Percentiles rank a stretch among this genome's conserved stretches.
Conservation (phyloP, 2,888 invertebrate genomes). For the Coelinius sp. region DNA sequence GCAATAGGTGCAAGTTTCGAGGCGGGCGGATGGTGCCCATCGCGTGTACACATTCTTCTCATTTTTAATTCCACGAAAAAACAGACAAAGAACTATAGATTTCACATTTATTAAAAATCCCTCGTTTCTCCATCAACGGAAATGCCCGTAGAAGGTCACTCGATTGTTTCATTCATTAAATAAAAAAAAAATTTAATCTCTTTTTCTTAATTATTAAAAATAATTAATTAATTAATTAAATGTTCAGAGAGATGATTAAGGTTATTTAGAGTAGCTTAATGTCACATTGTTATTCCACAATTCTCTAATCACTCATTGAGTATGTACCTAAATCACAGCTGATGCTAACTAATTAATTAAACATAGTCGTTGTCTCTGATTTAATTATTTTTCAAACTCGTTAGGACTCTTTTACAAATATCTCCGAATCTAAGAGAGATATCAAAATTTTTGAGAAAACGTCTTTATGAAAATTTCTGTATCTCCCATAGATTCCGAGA, state of each 20-base stretch:
- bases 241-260: neutral
- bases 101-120: neutral
- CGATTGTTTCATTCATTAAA: neutral
- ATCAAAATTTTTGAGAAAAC: no score
- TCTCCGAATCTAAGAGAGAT: neutral
- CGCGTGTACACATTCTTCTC: neutral
- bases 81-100: constrained; percentile 10
- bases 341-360: constrained; percentile 69
- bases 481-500: no score
- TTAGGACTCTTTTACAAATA: neutral
- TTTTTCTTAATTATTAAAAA: neutral
- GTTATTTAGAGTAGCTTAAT: constrained; percentile 12
- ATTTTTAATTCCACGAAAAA: constrained; percentile 2
- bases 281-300: neutral
- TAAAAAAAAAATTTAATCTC: neutral
- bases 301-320: constrained; percentile 59
- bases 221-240: neutral
- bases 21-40: neutral
- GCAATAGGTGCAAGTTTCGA: constrained; percentile 32
- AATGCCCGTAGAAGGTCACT: constrained; percentile 14
- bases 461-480: no score
- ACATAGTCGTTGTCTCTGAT: constrained; percentile 35
- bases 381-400: neutral
- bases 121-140: constrained; percentile 9
- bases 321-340: constrained; percentile 71